Evolutionary conservation across 1,140 invertebrate genomes (phyloP).

Genomic region (Leptinotarsa texana): DNA sequence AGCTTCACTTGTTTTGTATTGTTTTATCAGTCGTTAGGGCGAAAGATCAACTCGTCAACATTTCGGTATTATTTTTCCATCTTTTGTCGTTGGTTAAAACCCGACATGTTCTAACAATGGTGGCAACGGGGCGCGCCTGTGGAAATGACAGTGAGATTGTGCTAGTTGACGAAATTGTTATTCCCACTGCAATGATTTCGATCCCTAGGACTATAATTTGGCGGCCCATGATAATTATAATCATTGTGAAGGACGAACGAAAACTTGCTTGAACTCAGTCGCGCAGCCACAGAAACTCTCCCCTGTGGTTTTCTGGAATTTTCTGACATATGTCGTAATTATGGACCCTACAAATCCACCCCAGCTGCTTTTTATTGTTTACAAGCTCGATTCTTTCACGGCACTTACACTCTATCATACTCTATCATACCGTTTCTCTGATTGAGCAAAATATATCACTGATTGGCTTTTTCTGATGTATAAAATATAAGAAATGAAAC

Average conservation of each 20-base stretch:
- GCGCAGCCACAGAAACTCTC: constrained; percentile 44
- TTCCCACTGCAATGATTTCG: constrained; percentile 30
- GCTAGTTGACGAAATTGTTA: constrained; percentile 27
- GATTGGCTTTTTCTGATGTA: no score
- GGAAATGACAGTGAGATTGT: constrained; percentile 26
- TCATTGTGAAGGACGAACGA: constrained; percentile 35
- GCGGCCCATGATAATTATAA: constrained; percentile 39
- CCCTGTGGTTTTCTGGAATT: constrained; percentile 49
- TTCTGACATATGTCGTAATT: constrained; percentile 49
- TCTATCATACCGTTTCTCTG: constrained; percentile 21
- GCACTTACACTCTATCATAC: constrained; percentile 33
- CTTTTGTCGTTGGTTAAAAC: no score
- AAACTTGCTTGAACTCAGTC: constrained; percentile 32
- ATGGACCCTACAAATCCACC: constrained; percentile 42
- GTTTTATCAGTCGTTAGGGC: no score
- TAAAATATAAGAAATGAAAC: no score
- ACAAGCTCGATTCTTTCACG: constrained; percentile 36
- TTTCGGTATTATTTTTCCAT: no score
- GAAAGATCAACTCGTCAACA: no score
- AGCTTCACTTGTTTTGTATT: no score
- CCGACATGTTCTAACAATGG: constrained; percentile 19
- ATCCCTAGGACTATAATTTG: constrained; percentile 35
- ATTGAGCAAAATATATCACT: constrained; percentile 17
- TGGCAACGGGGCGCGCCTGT: constrained; percentile 13
- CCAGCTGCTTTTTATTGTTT: constrained; percentile 44